These are phyloP conservation scores for Noctua pronuba DNA, from an alignment of 2,888 invertebrate genomes.

Conservation along the genomic window DNA sequence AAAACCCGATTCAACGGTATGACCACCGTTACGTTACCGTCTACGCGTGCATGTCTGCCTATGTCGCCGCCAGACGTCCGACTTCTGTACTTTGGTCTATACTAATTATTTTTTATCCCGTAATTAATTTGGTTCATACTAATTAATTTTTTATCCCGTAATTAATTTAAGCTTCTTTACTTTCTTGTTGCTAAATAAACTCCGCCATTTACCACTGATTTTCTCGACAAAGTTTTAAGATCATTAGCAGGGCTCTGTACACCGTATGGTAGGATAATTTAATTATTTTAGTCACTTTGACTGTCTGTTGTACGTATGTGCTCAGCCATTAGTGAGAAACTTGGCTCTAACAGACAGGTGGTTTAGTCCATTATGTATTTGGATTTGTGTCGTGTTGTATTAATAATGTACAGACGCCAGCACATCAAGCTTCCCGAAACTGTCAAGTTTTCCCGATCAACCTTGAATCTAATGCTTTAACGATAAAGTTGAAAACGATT, in stretches of 20 bases:
- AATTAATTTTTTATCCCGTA: not conserved
- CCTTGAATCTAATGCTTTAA: too few relatives aligned
- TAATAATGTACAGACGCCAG: not conserved
- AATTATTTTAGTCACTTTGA: not conserved
- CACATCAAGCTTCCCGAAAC: too few relatives aligned
- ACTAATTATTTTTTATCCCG: too few relatives aligned
- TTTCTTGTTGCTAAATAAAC: not conserved
- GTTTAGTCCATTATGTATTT: slow-evolving; percentile 10
- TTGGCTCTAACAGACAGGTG: slow-evolving; percentile 20
- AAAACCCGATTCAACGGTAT: too few relatives aligned
- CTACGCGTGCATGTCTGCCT: not conserved
- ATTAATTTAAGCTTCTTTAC: not conserved
- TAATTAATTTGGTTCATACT: too few relatives aligned
- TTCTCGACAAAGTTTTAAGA: not conserved
- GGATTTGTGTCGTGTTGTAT: not conserved
- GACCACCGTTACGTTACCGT: too few relatives aligned
- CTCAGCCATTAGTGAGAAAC: not conserved
- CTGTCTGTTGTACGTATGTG: not conserved
- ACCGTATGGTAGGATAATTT: not conserved
- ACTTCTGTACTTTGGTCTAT: not conserved
- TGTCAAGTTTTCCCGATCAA: too few relatives aligned
- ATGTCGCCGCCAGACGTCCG: not conserved
- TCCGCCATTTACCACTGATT: not conserved
- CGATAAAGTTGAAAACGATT: too few relatives aligned
- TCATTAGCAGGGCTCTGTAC: not conserved